phyloP scores from a whole-genome alignment of 2,113 vertebrate species.

The human region GRCh38 chr13:110218001-110218500 shows the following conservation, averaged over 20 bases:
- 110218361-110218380: fast-evolving
- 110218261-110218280: neutral
- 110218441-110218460: fast-evolving
- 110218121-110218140: too few species aligned
- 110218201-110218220: neutral
- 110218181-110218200: neutral
- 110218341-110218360: neutral
- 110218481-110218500: neutral
- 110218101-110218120: neutral
- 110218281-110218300: neutral
- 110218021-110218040: neutral
- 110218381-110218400: too few species aligned
- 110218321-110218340: fast-evolving
- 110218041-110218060: neutral
- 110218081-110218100: neutral
- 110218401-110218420: fast-evolving
- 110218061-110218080: neutral
- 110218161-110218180: neutral
- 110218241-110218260: neutral
- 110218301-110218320: neutral
- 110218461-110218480: fast-evolving
- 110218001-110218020: neutral
- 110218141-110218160: neutral
- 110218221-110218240: neutral
- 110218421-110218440: fast-evolving